Base-by-base conservation (phyloP, 2,888 invertebrate species). In the Pyralis farinalis region DNA sequence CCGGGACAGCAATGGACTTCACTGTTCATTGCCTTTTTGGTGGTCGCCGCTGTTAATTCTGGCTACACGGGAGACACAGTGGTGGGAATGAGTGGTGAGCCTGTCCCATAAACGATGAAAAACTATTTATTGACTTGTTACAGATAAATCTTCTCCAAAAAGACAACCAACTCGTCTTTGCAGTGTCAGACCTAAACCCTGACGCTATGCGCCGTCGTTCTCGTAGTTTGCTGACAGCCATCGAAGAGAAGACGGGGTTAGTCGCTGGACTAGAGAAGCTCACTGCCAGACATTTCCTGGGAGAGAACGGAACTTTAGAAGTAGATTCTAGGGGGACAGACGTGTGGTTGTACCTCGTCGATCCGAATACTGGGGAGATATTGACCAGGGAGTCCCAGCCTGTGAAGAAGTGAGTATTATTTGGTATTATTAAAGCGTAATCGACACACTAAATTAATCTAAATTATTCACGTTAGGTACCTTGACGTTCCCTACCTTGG, bases 311-410 rank as follows among this genome's bases (percentile, higher is more conserved):
- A 3, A 94, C 95, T 0, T 73, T 96, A 11, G 93, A 94, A 54
- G 92, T 91, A 43, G 94, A 95, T 67, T 84, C 91, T 0, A 90
- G 91, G 4, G 95, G 95, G 5, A 96, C 96, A 0, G 97, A 97
- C 59, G 92, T 97, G 4, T 97, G 96, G 96, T 92, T 97, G 71
- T 97, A 97, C 61, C 91, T 94, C 0, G 89, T 97, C 1, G 95
- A 97, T 79, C 96, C 97, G 0, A 90, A 87, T 38, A 93, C 92
- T 0, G 96, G 96, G 48, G 86, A 84, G 36, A 94, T 97, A 51
- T 75, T 97, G 28, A 84, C 91, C 0, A 91, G 95, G 34, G 96
- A 96, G 53, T 93, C 94, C 47, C 89, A 92, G 0, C 74, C 91
- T 25, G 91, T 97, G 16, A 91, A 93, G 58, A 93, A 92, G 92